Conservation (phyloP, 2,113 vertebrate species). For the Carassius auratus region DNA sequence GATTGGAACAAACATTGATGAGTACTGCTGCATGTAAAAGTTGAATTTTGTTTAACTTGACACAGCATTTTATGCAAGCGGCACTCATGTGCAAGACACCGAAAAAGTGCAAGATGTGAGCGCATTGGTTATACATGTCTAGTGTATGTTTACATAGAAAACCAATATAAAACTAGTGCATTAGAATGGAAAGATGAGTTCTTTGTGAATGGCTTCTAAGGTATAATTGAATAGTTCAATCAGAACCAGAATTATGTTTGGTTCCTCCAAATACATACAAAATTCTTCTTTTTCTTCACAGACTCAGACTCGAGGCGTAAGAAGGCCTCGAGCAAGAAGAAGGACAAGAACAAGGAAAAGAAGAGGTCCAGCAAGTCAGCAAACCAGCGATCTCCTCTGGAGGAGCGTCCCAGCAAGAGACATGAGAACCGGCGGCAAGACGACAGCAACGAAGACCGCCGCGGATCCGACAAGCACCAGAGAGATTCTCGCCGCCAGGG, state of each 20-base stretch:
- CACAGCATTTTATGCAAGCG: no score
- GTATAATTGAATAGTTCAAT: no score
- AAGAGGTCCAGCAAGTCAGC: slow-evolving; percentile 67
- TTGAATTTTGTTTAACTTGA: no score
- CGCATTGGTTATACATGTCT: no score
- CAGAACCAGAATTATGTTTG: neutral
- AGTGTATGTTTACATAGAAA: no score
- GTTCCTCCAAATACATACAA: neutral
- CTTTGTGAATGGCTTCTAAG: no score
- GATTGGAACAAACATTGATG: no score
- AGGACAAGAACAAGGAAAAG: slow-evolving; percentile 70
- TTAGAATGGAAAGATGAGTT: no score
- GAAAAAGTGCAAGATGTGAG: no score
- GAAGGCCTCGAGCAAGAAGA: slow-evolving; percentile 59
- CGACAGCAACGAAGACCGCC: slow-evolving; percentile 44
- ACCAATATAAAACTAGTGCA: no score
- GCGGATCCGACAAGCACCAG: slow-evolving; percentile 47
- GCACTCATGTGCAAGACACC: no score
- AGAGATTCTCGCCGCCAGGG: slow-evolving; percentile 9
- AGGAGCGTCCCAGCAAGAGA: slow-evolving; percentile 69
- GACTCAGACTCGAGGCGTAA: slow-evolving; percentile 69
- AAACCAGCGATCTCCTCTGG: slow-evolving; percentile 68
- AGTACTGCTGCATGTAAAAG: no score
- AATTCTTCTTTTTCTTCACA: slow-evolving; percentile 1
- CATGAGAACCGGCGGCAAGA: slow-evolving; percentile 61